Evolutionary conservation across 92 coral and sea anemone species (phyloP), one percentile per base, ranked within the genome.

Genomic region (Porites evermanni): DNA sequence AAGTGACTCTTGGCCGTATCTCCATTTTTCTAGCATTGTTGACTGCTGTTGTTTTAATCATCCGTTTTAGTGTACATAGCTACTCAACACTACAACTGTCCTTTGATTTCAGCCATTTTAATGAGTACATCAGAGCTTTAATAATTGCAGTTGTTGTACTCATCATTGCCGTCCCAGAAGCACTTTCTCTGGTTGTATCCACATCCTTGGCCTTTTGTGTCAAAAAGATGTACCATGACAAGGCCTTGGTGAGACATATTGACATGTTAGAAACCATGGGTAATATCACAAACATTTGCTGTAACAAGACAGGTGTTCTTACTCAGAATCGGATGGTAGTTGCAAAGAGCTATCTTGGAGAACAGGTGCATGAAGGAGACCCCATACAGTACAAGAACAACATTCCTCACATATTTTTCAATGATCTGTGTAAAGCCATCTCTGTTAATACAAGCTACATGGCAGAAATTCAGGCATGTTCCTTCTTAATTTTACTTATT

Each of bases 191-290:
- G 50, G 98, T 95, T 4, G 87, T 94, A 52, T 95, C 98, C 2
- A 88, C 93, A 79, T 94, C 98, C 3, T 80, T 97, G 67, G 98
- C 99, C 12, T 97, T 89, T 79, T 97, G 98, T 79, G 95, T 97
- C 85, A 96, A 86, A 84, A 81, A 92, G 82, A 95, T 97, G 98
- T 91, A 93, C 86, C 70, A 87, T 64, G 96, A 97, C 78, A 89
- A 90, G 60, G 94, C 96, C 63, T 91, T 97, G 84, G 99, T 97
- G 19, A 92, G 95, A 19, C 98, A 97, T 74, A 94, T 90, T 70
- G 94, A 97, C 75, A 94, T 96, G 63, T 87, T 96, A 63, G 99
- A 97, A 83, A 89, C 97, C 26, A 97, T 97, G 99, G 99, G 99
- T 14, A 97, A 97, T 77, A 91, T 96, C 52, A 95, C 98, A 24